Evolutionary conservation across 2,113 vertebrate species (phyloP).

Genomic region (Triplophysa tibetana): DNA sequence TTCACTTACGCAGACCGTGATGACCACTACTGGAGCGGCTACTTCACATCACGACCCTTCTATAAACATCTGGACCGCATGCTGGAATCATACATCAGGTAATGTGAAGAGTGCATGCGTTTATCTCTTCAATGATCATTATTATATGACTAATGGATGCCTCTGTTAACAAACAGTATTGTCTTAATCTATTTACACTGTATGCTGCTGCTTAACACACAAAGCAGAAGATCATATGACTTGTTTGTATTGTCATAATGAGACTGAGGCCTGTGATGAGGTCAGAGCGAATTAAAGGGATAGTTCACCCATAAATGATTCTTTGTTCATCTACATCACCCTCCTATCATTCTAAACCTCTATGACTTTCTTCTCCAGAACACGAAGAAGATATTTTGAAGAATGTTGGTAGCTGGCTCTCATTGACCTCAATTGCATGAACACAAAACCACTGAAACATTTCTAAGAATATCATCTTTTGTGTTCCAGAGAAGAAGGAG

Average conservation of each 20-base stretch:
- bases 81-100: slow-evolving; percentile 86
- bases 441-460: no score
- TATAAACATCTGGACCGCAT: slow-evolving; percentile 86
- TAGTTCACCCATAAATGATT: no score
- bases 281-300: neutral
- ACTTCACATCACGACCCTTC: slow-evolving; percentile 92
- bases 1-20: slow-evolving; percentile 94
- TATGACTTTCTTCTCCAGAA: no score
- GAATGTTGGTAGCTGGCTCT: no score
- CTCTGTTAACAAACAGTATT: neutral
- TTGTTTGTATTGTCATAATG: slow-evolving; percentile 1
- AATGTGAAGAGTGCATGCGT: slow-evolving; percentile 23
- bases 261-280: slow-evolving; percentile 3
- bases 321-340: no score
- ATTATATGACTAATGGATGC: neutral
- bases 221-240: slow-evolving; percentile 10
- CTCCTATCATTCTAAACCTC: no score
- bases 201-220: neutral
- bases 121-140: neutral
- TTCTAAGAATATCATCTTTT: no score
- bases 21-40: slow-evolving; percentile 95
- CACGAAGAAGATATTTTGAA: no score
- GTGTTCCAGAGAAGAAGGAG: no score
- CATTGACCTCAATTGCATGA: no score
- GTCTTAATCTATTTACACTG: neutral